phyloP scores from a whole-genome alignment of 2,113 vertebrate genomes.

The Fulica atra region DNA sequence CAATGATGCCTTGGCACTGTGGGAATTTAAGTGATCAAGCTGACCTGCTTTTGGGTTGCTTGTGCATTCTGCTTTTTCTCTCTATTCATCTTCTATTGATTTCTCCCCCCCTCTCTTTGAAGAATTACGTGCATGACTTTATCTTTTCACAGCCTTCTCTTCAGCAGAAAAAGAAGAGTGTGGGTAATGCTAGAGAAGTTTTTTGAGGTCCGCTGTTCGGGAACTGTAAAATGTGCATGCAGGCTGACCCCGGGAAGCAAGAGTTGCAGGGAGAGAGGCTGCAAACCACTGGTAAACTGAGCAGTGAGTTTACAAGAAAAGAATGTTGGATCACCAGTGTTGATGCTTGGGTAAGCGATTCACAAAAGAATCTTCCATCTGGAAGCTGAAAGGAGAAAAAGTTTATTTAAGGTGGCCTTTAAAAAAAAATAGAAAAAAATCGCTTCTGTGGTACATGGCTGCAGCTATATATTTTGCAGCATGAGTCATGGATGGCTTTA shows the following conservation, averaged over 20 bases:
- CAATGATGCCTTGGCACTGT: background rate
- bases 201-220: background rate
- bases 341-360: conserved; percentile 39
- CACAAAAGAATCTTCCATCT: conserved; percentile 56
- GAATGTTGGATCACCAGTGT: conserved; percentile 44
- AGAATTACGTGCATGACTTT: background rate
- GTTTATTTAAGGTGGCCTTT: conserved; percentile 54
- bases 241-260: conserved; percentile 18
- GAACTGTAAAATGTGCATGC: background rate
- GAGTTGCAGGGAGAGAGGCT: conserved; percentile 26
- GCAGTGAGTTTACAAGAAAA: conserved; percentile 49
- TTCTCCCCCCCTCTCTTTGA: background rate
- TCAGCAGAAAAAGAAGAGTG: background rate
- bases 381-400: conserved; percentile 43
- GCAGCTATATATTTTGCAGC: conserved; percentile 68
- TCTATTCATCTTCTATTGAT: background rate
- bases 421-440: background rate
- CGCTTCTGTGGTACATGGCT: conserved; percentile 33
- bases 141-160: background rate
- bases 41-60: background rate
- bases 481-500: conserved; percentile 78
- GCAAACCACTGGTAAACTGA: conserved; percentile 52
- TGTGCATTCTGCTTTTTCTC: background rate
- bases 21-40: background rate
- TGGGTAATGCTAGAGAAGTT: background rate